A percentile compares a stretch with the other conserved stretches of the same genome.
These are phyloP conservation scores for Sturnus vulgaris DNA, from an alignment of 2,113 vertebrate species.

Conservation along the genomic window DNA sequence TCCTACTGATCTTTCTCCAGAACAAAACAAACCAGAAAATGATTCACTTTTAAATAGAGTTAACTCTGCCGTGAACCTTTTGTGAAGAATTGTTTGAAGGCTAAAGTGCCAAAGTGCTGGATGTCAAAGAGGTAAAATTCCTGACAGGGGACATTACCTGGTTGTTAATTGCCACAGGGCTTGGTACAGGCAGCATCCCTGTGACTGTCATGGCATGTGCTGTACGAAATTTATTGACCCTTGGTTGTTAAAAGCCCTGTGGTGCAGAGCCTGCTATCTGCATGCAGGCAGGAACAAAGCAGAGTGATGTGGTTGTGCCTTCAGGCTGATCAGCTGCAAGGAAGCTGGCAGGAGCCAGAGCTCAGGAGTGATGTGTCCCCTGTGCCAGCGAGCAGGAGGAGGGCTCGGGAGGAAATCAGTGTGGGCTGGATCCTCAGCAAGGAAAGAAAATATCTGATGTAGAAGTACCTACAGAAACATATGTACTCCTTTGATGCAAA, in stretches of 20 bases:
- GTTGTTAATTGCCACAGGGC: not conserved
- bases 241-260: not conserved
- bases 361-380: not conserved
- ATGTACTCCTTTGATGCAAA: accelerated
- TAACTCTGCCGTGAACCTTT: not conserved
- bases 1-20: not conserved
- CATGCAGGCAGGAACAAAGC: not conserved
- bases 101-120: not conserved
- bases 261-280: not conserved
- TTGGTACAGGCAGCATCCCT: not conserved
- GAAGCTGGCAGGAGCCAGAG: not conserved
- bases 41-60: not conserved
- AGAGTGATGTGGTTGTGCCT: not conserved
- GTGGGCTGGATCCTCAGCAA: accelerated
- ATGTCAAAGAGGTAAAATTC: not conserved
- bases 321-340: not conserved
- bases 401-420: accelerated
- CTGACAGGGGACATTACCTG: not conserved
- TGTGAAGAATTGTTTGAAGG: not conserved
- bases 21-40: not conserved
- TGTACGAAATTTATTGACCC: not conserved
- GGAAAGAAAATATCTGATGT: not conserved
- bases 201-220: not conserved
- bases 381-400: not conserved
- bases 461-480: not conserved